phyloP scores from a whole-genome alignment of 2,797 vertebrate species.

The Decapterus maruadsi region DNA sequence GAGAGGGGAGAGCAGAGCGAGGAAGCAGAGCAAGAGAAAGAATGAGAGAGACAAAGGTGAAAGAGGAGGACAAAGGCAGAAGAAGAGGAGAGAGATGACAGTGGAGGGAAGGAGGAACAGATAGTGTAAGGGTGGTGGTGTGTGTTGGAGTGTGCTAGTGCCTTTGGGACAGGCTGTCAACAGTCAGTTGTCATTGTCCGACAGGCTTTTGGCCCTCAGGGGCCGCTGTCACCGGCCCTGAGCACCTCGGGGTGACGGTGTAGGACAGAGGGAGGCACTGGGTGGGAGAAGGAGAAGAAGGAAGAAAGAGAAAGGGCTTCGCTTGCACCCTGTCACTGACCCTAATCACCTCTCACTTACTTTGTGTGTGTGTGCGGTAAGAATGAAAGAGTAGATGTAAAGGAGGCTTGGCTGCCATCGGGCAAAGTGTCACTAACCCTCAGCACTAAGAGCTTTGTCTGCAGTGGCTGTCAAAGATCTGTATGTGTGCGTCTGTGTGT shows the following conservation, averaged over 20 bases:
- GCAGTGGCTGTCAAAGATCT: conserved; percentile 57
- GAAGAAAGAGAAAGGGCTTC: conserved; percentile 61
- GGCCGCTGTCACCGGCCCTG: conserved; percentile 64
- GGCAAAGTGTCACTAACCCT: conserved; percentile 56
- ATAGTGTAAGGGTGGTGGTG: conserved; percentile 20
- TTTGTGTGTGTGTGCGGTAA: background rate
- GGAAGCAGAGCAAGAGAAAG: background rate
- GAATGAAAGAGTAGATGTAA: conserved; percentile 32
- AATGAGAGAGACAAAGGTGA: conserved; percentile 5
- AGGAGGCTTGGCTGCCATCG: conserved; percentile 38
- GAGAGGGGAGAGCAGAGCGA: background rate
- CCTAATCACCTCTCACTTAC: conserved; percentile 65
- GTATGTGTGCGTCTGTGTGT: background rate
- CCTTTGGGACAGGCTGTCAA: conserved; percentile 69
- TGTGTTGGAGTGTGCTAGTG: conserved; percentile 35
- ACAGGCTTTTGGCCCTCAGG: conserved; percentile 65
- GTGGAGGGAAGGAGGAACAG: background rate
- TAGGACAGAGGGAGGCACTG: conserved; percentile 51
- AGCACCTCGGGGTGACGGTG: conserved; percentile 60
- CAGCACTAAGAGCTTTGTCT: conserved; percentile 43
- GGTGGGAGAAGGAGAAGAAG: conserved; percentile 27
- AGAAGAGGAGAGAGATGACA: conserved; percentile 11
- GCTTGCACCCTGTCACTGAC: conserved; percentile 78
- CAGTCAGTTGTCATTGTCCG: conserved; percentile 65
- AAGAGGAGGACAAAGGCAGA: background rate